phyloP scores from a whole-genome alignment of 2,113 vertebrate species.

The Brachyistius frenatus region DNA sequence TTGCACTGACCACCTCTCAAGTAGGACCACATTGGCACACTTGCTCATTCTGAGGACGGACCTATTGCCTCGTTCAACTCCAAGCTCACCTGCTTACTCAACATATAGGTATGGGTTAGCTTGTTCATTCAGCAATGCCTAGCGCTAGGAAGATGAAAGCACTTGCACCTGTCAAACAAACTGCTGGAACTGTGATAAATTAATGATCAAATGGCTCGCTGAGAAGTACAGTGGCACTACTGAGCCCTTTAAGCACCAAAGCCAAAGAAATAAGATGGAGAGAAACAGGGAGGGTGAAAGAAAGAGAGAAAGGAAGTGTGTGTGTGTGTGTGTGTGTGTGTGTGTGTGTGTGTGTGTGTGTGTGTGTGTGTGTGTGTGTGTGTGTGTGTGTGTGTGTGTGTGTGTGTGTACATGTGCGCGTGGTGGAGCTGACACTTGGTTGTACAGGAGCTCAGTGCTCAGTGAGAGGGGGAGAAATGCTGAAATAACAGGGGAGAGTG shows the following conservation, averaged over 20 bases:
- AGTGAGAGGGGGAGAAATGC: background rate
- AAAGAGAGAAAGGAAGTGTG: background rate
- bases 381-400: too few relatives aligned
- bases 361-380: too few relatives aligned
- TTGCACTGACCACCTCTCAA: background rate
- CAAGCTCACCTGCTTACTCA: slow-evolving; percentile 33
- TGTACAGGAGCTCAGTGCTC: slow-evolving; percentile 69
- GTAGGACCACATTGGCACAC: background rate
- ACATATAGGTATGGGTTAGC: slow-evolving; percentile 30
- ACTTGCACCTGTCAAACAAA: slow-evolving; percentile 96
- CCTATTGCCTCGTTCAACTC: slow-evolving; percentile 18
- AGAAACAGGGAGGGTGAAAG: background rate
- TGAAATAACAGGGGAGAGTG: too few relatives aligned
- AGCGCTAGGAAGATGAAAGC: slow-evolving; percentile 91
- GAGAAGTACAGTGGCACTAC: slow-evolving; percentile 88
- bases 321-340: too few relatives aligned
- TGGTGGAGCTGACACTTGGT: slow-evolving; percentile 69
- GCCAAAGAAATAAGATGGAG: slow-evolving; percentile 55
- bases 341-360: slow-evolving; percentile 31
- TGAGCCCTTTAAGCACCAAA: slow-evolving; percentile 86
- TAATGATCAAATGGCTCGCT: slow-evolving; percentile 95
- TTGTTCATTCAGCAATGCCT: slow-evolving; percentile 80
- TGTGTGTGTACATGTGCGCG: slow-evolving; percentile 34
- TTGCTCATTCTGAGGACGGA: background rate
- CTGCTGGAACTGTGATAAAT: slow-evolving; percentile 97